These are phyloP conservation scores for human DNA, from an alignment of 2,113 vertebrate species.

Conservation along the genomic window DNA sequence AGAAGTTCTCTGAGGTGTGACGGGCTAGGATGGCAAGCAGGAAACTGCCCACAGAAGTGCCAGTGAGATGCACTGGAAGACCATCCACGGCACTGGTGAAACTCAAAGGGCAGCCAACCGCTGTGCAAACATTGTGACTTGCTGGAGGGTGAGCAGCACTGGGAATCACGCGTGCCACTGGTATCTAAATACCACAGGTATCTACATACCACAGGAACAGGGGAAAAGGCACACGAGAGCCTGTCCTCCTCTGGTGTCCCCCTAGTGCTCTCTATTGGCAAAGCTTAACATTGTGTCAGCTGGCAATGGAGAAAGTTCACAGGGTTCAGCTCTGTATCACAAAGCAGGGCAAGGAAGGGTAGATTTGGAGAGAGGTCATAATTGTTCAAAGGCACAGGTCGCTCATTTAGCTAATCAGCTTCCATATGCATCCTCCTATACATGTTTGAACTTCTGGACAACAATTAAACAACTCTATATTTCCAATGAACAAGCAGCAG, in stretches of 20 bases:
- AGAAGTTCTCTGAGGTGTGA: background rate
- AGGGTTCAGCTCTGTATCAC: background rate
- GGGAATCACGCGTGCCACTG: background rate
- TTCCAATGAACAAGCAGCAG: background rate
- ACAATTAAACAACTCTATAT: background rate
- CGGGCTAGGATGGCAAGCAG: background rate
- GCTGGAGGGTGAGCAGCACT: background rate
- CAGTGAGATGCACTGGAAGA: background rate
- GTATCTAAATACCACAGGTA: background rate
- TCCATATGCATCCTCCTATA: background rate
- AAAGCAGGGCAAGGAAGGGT: background rate
- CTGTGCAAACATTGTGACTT: background rate
- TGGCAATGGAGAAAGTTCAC: background rate
- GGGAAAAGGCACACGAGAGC: background rate
- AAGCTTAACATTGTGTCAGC: background rate
- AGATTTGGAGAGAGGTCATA: background rate
- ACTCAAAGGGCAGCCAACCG: background rate
- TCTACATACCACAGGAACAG: background rate
- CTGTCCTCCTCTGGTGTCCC: background rate
- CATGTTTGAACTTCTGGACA: background rate
- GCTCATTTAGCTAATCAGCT: background rate
- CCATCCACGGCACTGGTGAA: background rate
- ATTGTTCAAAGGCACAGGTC: background rate
- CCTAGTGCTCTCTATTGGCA: background rate
- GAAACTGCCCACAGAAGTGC: background rate